Conservation (phyloP, 2,797 vertebrate species). For the Gobionotothen gibberifrons region DNA sequence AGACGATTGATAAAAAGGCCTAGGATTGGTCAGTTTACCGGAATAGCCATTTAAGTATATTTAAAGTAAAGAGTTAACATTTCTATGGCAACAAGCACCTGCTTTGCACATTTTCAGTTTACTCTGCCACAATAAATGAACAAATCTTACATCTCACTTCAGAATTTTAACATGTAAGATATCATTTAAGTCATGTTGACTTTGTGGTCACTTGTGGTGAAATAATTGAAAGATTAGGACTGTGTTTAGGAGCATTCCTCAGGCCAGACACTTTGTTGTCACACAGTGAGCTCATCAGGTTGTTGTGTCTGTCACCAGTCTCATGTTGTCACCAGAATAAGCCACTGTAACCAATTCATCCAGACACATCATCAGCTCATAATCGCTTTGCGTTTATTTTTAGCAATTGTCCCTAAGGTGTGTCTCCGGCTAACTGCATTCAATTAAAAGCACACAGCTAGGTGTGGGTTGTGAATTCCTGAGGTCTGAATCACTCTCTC, state of each 20-base stretch:
- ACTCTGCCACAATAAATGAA: too few species aligned
- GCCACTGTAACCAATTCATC: background rate
- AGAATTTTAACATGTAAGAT: background rate
- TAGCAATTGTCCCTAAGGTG: conserved; percentile 8
- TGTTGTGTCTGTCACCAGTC: conserved; percentile 3
- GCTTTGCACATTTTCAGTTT: background rate
- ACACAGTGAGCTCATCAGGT: conserved; percentile 20
- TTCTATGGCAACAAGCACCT: background rate
- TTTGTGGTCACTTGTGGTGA: background rate
- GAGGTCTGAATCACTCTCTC: conserved; percentile 15
- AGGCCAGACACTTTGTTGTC: conserved; percentile 4
- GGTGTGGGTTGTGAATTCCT: conserved; percentile 35
- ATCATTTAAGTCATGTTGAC: too few species aligned
- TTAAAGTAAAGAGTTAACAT: background rate
- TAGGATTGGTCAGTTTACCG: background rate
- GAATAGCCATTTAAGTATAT: background rate
- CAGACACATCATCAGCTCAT: conserved; percentile 37
- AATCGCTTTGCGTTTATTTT: conserved; percentile 18
- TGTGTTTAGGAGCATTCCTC: background rate
- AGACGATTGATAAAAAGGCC: background rate
- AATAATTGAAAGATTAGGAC: background rate
- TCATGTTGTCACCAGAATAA: conserved; percentile 15
- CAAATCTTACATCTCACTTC: too few species aligned
- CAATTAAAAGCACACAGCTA: conserved; percentile 19
- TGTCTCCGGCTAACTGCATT: conserved; percentile 24